A percentile compares a stretch with the other conserved stretches of the same genome.
Conservation (phyloP, 2,888 invertebrate genomes). For the Heterodera filipjevi region DNA sequence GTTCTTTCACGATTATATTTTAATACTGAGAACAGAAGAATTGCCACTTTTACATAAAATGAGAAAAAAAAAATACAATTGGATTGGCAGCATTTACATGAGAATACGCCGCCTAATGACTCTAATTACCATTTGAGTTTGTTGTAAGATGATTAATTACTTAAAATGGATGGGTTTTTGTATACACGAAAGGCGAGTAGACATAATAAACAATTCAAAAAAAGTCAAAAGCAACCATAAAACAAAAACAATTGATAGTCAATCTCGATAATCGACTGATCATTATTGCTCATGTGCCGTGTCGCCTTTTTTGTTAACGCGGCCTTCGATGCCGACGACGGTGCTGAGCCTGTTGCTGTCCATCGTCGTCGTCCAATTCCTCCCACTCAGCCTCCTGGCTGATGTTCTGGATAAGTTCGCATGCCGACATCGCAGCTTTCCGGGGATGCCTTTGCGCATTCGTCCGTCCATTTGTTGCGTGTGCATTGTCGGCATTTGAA, state of each 20-base stretch:
- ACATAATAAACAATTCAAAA: too few relatives aligned
- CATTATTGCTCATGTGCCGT: too few relatives aligned
- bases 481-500: not conserved
- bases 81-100: not conserved
- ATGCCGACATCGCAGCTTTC: constrained; percentile 1
- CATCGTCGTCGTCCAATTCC: not conserved
- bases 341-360: not conserved
- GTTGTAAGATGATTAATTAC: not conserved
- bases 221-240: too few relatives aligned
- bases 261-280: too few relatives aligned
- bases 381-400: not conserved
- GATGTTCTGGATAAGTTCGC: not conserved
- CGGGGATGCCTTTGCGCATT: not conserved
- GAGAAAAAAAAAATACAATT: not conserved
- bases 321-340: constrained; percentile 3
- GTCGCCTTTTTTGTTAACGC: not conserved
- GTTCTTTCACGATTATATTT: too few relatives aligned
- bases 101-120: too few relatives aligned
- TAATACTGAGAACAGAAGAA: too few relatives aligned
- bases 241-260: not conserved
- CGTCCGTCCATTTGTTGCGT: not conserved
- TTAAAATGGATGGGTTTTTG: too few relatives aligned
- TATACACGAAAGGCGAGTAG: too few relatives aligned
- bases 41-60: not conserved
- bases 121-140: not conserved